Evolutionary conservation across 2,113 vertebrate genomes (phyloP), one percentile per base, ranked within the genome.

Genomic region (Apus apus): DNA sequence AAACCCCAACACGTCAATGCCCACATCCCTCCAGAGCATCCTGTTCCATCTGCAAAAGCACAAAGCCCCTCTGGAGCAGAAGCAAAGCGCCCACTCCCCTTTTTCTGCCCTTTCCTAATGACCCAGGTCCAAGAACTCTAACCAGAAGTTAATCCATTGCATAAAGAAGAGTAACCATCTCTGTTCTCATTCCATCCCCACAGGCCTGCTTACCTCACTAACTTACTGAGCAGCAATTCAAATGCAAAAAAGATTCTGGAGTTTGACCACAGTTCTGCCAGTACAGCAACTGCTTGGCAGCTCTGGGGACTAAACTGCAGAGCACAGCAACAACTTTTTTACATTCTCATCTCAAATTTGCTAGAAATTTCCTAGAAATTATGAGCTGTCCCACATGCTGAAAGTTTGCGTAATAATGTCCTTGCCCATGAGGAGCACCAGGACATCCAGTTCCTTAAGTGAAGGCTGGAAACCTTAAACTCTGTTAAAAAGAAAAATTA

Each of bases 371-470:
- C 2, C 22, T 30, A 50, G 46, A 51, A 62, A 27, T 43, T 15
- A 17, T 7, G 38, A 25, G 12, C 71, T 81, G 20, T 56, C 45
- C 46, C 46, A 11, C 15, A 11, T 8, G 32, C 46, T 57, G 23
- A 5, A 57, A 32, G 50, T 13, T 65, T 5, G 23, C 5, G 16
- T 5, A 25, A 27, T 8, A 30, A 17, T 1, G 5, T 16, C 54
- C 23, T 60, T 38, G 36, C 21, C 48, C 29, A 6, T 12, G 1
- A 68, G 40, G 8, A 68, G 36, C 54, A 73, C 13, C 60, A 8
- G 15, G 53, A 40, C 16, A 58, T 6, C 0, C 0, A 80, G 40
- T 2, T 21, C 4, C 19, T 25, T 2, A 36, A 75, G 16, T 3
- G 8, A 68, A 76, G 13, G 22, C 19, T 36, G 8, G 34, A 68